Percentiles rank a stretch among this genome's conserved stretches.
phyloP scores from a whole-genome alignment of 2,888 invertebrate species.

The Oxycera nigricornis region DNA sequence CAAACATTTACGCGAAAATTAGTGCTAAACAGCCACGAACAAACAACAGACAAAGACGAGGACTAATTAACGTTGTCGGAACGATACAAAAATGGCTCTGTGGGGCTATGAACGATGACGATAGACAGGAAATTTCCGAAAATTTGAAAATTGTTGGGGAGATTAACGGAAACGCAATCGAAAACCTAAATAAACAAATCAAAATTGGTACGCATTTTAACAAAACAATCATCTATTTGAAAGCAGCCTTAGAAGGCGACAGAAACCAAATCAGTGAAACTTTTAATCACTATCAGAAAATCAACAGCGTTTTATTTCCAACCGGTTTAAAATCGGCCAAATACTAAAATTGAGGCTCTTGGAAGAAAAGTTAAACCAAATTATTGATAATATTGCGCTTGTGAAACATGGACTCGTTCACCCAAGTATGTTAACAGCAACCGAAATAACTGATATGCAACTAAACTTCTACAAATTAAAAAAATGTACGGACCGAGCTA shows the following conservation, averaged over 20 bases:
- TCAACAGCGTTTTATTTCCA: background rate
- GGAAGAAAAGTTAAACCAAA: background rate
- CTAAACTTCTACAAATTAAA: background rate
- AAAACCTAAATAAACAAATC: slow-evolving; percentile 10
- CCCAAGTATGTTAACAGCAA: background rate
- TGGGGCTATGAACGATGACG: background rate
- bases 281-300: background rate
- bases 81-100: slow-evolving; percentile 4
- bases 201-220: background rate
- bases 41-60: background rate
- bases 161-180: background rate
- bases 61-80: background rate
- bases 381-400: background rate
- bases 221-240: background rate
- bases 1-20: background rate
- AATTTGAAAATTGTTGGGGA: slow-evolving; percentile 8
- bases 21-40: background rate
- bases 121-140: background rate
- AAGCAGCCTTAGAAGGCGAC: background rate
- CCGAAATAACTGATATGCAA: background rate
- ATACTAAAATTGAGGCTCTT: background rate
- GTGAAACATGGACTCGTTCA: background rate
- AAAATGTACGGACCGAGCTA: background rate
- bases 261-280: slow-evolving; percentile 9
- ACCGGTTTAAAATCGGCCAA: background rate